phyloP scores from a whole-genome alignment of 1,140 invertebrate species.

The Drusus annulatus region DNA sequence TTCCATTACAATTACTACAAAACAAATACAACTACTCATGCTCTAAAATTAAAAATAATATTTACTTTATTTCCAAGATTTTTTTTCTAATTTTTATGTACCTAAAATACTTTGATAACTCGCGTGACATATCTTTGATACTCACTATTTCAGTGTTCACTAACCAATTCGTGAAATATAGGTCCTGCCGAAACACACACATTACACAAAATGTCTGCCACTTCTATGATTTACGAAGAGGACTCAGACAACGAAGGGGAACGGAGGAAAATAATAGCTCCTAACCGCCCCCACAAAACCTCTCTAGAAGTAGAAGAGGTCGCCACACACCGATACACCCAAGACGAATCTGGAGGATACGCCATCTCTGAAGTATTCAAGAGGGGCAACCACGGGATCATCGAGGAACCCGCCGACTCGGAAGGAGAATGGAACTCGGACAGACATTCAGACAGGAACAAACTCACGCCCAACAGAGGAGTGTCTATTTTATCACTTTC shows the following conservation, averaged over 20 bases:
- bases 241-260: constrained; percentile 63
- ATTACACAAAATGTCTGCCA: constrained; percentile 77
- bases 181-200: constrained; percentile 77
- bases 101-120: constrained; percentile 36
- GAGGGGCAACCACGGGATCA: constrained; percentile 68
- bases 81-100: constrained; percentile 40
- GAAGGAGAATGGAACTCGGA: constrained; percentile 63
- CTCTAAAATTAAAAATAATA: constrained; percentile 16
- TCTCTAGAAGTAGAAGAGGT: constrained; percentile 75
- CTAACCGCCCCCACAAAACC: constrained; percentile 69
- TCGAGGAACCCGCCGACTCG: constrained; percentile 72
- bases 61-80: constrained; percentile 10
- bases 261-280: constrained; percentile 65
- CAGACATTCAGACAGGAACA: constrained; percentile 61
- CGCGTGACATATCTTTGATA: constrained; percentile 50
- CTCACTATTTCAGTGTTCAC: constrained; percentile 47
- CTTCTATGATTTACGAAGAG: constrained; percentile 73
- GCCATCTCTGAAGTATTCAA: constrained; percentile 72
- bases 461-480: constrained; percentile 67
- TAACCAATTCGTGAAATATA: constrained; percentile 61
- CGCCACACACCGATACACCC: constrained; percentile 74
- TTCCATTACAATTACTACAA: constrained; percentile 14
- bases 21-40: constrained; percentile 29
- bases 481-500: constrained; percentile 78
- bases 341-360: constrained; percentile 72